Base-by-base conservation (phyloP, 35 echinoderm and acorn worm species). In the Ophiothrix spiculata region DNA sequence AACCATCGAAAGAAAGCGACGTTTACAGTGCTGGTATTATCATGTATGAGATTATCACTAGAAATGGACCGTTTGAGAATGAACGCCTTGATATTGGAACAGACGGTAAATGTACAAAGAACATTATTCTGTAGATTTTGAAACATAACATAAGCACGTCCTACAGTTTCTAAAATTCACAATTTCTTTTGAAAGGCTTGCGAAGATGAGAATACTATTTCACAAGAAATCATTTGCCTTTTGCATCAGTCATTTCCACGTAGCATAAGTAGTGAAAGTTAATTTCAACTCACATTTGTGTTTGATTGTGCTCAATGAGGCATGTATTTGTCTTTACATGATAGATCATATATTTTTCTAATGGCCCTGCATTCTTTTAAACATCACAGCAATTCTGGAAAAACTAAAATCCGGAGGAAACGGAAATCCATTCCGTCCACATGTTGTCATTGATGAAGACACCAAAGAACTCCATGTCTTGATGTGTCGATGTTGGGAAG, bases 1-100 rank as follows among this genome's bases (percentile, higher is more conserved):
- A 76, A 28, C 29, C 83, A 13, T 54, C 79, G 21, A 85, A 39
- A 84, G 88, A 90, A 64, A 56, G 83, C 19, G 92, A 94, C 37
- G 38, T 94, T 56, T 94, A 87, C 84, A 86, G 83, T 38, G 37
- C 78, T 1, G 92, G 92, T 4, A 87, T 94, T n/a, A 79, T 94
- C 33, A 79, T 94, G 14, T 78, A 78, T 6, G 92, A 94, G 76
- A 87, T 94, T 3, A 82, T 90, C 14, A 94, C 84, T 13, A 85
- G 92, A 83, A 37, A 60, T 38, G 83, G 56, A 77, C 92, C 92
- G 4, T 94, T 79, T 42, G 92, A 90, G 32, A 81, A 36, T 15
- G 88, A 94, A 75, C 32, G 84, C 4, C 90, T 77, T 15, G 32
- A 14, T 1, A 80, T 79, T 33, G 74, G 38, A 49, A 90, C 78